Conservation (phyloP, 2,113 vertebrate genomes). For the Ginglymostoma cirratum region DNA sequence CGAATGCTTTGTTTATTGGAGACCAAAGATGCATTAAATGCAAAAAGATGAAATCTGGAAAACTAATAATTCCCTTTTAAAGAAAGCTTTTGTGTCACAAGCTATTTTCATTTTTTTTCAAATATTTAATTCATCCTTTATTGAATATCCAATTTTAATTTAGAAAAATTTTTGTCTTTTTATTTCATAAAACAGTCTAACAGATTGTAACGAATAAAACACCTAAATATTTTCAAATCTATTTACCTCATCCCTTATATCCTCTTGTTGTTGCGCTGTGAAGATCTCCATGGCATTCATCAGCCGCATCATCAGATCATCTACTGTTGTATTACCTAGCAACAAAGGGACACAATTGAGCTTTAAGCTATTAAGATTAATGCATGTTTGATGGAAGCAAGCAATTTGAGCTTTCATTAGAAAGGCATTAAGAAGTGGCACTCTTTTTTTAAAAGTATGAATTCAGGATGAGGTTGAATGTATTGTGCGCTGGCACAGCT, state of each 20-base stretch:
- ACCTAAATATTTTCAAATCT: not conserved
- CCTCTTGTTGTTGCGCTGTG: conserved; percentile 93
- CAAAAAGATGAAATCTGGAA: not conserved
- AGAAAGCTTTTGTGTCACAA: conserved; percentile 34
- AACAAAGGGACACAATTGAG: conserved; percentile 51
- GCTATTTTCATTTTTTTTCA: not conserved
- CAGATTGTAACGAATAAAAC: not conserved
- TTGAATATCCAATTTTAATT: not conserved
- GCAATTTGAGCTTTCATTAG: conserved; percentile 49
- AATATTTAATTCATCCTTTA: not conserved
- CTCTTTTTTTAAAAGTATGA: conserved; percentile 30
- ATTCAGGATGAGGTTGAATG: conserved; percentile 39
- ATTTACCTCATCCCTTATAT: conserved; percentile 95
- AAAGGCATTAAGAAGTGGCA: conserved; percentile 45
- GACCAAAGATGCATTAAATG: not conserved
- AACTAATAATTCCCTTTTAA: conserved; percentile 25
- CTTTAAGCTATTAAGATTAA: conserved; percentile 48
- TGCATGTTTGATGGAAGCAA: conserved; percentile 44
- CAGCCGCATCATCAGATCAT: conserved; percentile 98
- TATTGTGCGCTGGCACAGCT: not conserved
- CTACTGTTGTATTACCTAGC: conserved; percentile 94
- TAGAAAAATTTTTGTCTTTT: not conserved
- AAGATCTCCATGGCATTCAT: conserved; percentile 99
- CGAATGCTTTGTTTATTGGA: not conserved
- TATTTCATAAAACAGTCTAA: not conserved